phyloP scores from a whole-genome alignment of 2,888 invertebrate genomes.

The Chrysotoxum bicinctum region DNA sequence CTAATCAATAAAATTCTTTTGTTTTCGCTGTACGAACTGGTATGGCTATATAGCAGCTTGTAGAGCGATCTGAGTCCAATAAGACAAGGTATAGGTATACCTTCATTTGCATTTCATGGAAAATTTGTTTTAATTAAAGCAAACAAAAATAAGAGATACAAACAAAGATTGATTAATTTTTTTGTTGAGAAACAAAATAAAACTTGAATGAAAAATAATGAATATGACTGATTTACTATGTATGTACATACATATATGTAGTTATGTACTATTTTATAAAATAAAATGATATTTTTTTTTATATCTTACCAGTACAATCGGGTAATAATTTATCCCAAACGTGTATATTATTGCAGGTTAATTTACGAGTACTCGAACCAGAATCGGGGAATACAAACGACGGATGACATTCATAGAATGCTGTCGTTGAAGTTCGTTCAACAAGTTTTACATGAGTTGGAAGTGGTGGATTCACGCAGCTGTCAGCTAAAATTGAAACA shows the following conservation, averaged over 20 bases:
- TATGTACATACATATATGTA: background rate
- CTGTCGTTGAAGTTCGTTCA: slow-evolving; percentile 85
- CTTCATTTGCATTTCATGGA: background rate
- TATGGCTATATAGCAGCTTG: background rate
- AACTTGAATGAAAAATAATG: slow-evolving; percentile 28
- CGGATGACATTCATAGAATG: slow-evolving; percentile 87
- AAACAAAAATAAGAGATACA: slow-evolving; percentile 10
- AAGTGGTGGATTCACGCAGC: slow-evolving; percentile 85
- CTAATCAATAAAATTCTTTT: slow-evolving; percentile 14
- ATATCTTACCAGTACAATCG: slow-evolving; percentile 85
- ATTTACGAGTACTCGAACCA: slow-evolving; percentile 84
- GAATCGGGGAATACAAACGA: slow-evolving; percentile 87
- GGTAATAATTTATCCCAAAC: slow-evolving; percentile 86
- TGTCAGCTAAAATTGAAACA: slow-evolving; percentile 83
- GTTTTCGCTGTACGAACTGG: background rate
- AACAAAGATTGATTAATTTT: background rate
- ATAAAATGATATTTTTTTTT: slow-evolving; percentile 5
- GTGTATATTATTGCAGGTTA: slow-evolving; percentile 86
- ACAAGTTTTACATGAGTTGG: slow-evolving; percentile 87
- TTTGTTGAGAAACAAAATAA: background rate
- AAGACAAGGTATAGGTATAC: background rate
- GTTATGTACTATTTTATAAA: slow-evolving; percentile 5
- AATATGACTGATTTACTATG: slow-evolving; percentile 21
- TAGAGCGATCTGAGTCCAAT: background rate
- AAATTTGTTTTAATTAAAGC: slow-evolving; percentile 15